These are phyloP conservation scores for Gisinianus flammeolus DNA, from an alignment of 2,888 invertebrate species.

Conservation along the genomic window DNA sequence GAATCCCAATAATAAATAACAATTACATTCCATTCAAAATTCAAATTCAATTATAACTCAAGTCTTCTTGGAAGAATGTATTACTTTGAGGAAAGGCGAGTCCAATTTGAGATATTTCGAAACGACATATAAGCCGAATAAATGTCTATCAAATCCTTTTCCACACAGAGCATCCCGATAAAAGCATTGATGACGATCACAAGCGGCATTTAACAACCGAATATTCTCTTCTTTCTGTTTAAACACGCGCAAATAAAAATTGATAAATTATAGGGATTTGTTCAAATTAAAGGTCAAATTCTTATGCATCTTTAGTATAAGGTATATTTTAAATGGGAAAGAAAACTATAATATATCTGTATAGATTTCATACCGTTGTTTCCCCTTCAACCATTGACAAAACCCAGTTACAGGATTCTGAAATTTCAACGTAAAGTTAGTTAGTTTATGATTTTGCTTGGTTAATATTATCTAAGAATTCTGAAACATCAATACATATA, in stretches of 20 bases:
- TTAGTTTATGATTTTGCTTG: no score
- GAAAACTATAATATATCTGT: no score
- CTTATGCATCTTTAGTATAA: no score
- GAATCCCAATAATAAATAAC: not conserved
- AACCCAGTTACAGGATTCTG: constrained; percentile 6
- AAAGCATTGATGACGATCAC: constrained; percentile 80
- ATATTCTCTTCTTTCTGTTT: constrained; percentile 78
- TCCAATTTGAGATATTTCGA: constrained; percentile 97
- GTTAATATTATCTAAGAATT: no score
- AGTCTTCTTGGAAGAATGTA: no score
- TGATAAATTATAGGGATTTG: no score
- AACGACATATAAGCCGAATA: constrained; percentile 97
- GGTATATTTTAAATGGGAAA: not conserved
- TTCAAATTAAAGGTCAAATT: not conserved
- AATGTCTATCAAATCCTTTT: constrained; percentile 93
- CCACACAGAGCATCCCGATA: constrained; percentile 99
- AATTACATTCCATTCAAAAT: not conserved
- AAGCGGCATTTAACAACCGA: constrained; percentile 74
- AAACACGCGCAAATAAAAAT: no score
- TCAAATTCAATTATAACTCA: not conserved
- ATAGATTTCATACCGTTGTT: not conserved
- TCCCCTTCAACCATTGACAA: not conserved
- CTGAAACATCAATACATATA: no score
- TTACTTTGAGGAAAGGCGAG: constrained; percentile 80
- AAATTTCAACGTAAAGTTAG: no score